Conservation (phyloP, 2,797 vertebrate species). For the Enoplosus armatus region DNA sequence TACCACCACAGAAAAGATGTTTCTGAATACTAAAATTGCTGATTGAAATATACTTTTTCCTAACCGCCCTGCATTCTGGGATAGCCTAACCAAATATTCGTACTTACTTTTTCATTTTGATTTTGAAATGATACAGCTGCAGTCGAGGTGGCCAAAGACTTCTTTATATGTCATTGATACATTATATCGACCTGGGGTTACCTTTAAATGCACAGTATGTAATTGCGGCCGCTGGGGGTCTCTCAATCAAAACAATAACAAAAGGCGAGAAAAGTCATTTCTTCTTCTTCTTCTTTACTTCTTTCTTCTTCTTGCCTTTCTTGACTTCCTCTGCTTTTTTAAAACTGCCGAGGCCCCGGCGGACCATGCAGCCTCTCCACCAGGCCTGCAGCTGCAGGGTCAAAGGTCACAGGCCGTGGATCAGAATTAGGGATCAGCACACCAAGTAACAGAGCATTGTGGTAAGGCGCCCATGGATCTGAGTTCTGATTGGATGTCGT, state of each 20-base stretch:
- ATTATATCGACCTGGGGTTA: too few relatives aligned
- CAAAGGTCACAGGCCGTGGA: slow-evolving; percentile 13
- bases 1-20: neutral
- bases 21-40: neutral
- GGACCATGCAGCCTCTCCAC: slow-evolving; percentile 93
- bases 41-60: neutral
- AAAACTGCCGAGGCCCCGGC: slow-evolving; percentile 85
- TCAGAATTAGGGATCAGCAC: slow-evolving; percentile 6
- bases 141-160: too few relatives aligned
- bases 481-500: slow-evolving; percentile 24
- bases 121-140: too few relatives aligned
- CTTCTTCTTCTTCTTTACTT: slow-evolving; percentile 64
- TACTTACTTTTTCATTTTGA: too few relatives aligned
- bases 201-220: too few relatives aligned
- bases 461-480: neutral
- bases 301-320: slow-evolving; percentile 67
- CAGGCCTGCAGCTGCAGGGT: slow-evolving; percentile 91
- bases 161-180: neutral
- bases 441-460: neutral
- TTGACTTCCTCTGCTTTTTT: slow-evolving; percentile 74
- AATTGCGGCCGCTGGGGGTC: too few relatives aligned
- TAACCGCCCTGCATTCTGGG: neutral
- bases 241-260: too few relatives aligned
- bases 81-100: neutral
- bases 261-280: slow-evolving; percentile 53